phyloP scores from a whole-genome alignment of 2,888 invertebrate species.

The Lasioglossum pauxillum region DNA sequence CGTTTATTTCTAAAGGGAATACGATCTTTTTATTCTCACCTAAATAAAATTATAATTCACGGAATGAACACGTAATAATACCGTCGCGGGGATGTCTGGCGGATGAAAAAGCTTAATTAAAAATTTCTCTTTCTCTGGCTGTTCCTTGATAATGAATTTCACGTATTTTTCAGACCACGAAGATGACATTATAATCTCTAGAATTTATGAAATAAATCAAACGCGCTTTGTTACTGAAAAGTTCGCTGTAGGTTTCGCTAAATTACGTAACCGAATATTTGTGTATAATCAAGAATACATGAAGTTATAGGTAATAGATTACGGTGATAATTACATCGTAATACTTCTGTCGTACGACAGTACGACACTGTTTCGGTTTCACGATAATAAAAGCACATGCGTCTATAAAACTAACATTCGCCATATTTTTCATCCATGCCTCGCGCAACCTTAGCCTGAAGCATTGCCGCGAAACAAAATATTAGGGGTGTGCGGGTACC shows the following conservation, averaged over 20 bases:
- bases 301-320: too few species aligned
- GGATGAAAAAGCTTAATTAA: not conserved
- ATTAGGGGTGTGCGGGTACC: not conserved
- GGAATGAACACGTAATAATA: not conserved
- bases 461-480: constrained; percentile 1
- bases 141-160: not conserved
- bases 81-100: not conserved
- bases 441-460: constrained; percentile 4
- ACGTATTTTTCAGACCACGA: not conserved
- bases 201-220: not conserved
- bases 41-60: not conserved
- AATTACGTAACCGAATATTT: not conserved
- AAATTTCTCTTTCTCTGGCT: not conserved
- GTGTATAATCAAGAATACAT: too few species aligned
- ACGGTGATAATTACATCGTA: not conserved
- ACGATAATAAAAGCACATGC: too few species aligned
- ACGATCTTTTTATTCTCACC: not conserved
- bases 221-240: not conserved
- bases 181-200: not conserved
- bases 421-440: constrained; percentile 8
- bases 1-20: not conserved
- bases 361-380: not conserved
- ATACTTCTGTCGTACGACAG: too few species aligned
- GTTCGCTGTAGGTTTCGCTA: not conserved
- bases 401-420: not conserved